These are phyloP conservation scores for Lepilemur ruficaudatus DNA, from an alignment of 2,797 vertebrate genomes.

Conservation along the genomic window DNA sequence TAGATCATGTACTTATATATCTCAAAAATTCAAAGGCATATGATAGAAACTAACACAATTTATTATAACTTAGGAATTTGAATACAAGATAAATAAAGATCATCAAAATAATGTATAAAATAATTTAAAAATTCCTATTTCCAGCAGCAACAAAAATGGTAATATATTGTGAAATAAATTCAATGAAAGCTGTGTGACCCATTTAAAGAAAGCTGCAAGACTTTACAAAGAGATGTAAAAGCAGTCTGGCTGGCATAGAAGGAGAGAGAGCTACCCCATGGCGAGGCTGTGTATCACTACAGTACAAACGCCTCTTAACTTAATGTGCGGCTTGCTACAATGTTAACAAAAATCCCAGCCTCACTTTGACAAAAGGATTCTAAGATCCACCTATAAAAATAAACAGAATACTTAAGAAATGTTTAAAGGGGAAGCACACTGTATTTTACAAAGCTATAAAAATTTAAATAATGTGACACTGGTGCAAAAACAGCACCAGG, in stretches of 20 bases:
- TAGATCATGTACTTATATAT: neutral
- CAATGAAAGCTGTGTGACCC: neutral
- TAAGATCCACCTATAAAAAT: constrained; percentile 2
- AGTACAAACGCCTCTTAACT: neutral
- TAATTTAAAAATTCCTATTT: neutral
- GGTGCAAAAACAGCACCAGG: constrained; percentile 5
- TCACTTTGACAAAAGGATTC: neutral
- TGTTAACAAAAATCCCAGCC: constrained; percentile 23
- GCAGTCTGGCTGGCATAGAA: neutral
- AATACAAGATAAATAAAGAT: neutral
- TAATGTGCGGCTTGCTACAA: neutral
- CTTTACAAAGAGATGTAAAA: neutral
- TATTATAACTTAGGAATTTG: neutral
- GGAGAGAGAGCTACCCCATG: neutral
- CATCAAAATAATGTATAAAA: neutral
- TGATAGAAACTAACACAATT: neutral
- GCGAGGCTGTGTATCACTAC: neutral
- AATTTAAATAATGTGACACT: constrained; percentile 22
- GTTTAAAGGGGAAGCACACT: neutral
- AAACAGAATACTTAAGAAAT: constrained; percentile 5
- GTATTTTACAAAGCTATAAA: constrained; percentile 14
- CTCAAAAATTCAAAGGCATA: neutral
- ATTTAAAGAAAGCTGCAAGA: neutral
- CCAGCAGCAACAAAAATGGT: neutral
- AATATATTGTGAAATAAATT: neutral